Conservation (phyloP, 2,888 invertebrate species). For the Dioctria rufipes region DNA sequence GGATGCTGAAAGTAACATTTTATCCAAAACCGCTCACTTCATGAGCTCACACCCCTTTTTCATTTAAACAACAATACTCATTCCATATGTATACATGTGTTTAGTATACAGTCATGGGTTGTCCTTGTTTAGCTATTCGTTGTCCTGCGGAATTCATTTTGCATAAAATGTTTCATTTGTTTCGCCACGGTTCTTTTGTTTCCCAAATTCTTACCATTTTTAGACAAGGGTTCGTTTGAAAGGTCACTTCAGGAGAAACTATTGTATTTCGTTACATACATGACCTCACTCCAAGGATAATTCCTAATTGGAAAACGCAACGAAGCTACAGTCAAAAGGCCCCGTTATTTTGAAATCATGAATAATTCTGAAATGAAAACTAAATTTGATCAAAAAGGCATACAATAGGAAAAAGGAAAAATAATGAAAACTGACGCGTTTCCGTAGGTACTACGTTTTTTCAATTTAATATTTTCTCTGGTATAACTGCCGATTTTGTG, state of each 20-base stretch:
- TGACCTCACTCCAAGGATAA: too few species aligned
- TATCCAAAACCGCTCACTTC: conserved; percentile 26
- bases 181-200: conserved; percentile 36
- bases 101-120: background rate
- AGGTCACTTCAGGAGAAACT: conserved; percentile 9
- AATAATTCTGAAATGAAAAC: too few species aligned
- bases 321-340: too few species aligned
- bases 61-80: background rate
- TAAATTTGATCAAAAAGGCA: too few species aligned
- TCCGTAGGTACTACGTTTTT: too few species aligned
- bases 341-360: too few species aligned
- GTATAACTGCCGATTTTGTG: too few species aligned
- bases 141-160: conserved; percentile 21
- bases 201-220: background rate
- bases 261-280: too few species aligned
- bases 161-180: conserved; percentile 55
- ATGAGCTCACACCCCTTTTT: background rate
- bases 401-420: too few species aligned
- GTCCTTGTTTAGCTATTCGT: background rate
- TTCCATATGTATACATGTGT: background rate
- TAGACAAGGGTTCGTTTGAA: conserved; percentile 6
- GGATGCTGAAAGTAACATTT: conserved; percentile 55
- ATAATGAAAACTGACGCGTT: too few species aligned
- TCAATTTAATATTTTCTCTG: too few species aligned
- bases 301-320: too few species aligned